phyloP scores from a whole-genome alignment of 2,797 vertebrate genomes.

The Sebastes cheni region DNA sequence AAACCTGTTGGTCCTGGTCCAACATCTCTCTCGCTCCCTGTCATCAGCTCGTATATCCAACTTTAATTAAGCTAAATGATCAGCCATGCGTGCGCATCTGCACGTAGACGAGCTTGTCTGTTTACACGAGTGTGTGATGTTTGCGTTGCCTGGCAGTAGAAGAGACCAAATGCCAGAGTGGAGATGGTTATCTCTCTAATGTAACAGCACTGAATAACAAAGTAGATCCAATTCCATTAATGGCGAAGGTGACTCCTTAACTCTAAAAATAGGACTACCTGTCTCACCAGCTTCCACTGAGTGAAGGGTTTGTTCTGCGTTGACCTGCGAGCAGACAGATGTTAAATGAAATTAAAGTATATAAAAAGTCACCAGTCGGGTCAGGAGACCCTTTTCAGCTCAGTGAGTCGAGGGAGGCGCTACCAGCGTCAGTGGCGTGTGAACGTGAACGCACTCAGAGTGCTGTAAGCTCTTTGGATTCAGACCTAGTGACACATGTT shows the following conservation, averaged over 20 bases:
- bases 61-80: conserved; percentile 22
- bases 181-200: conserved; percentile 41
- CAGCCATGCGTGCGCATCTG: background rate
- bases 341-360: conserved; percentile 16
- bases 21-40: background rate
- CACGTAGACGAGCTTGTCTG: background rate
- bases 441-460: background rate
- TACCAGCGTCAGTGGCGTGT: background rate
- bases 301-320: background rate
- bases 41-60: background rate
- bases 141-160: conserved; percentile 20
- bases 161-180: background rate
- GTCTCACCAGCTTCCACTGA: background rate
- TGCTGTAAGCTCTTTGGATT: background rate
- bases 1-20: background rate
- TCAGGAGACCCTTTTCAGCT: conserved; percentile 4
- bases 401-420: background rate
- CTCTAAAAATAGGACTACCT: conserved; percentile 34
- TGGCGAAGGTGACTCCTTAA: conserved; percentile 25
- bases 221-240: conserved; percentile 45
- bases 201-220: conserved; percentile 44
- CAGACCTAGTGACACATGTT: background rate
- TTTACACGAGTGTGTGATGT: conserved; percentile 12
- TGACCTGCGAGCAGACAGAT: background rate
- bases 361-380: background rate